Evolutionary conservation across 1,140 invertebrate genomes (phyloP), one percentile per base, ranked within the genome.

Genomic region (Aphelenchoides besseyi): DNA sequence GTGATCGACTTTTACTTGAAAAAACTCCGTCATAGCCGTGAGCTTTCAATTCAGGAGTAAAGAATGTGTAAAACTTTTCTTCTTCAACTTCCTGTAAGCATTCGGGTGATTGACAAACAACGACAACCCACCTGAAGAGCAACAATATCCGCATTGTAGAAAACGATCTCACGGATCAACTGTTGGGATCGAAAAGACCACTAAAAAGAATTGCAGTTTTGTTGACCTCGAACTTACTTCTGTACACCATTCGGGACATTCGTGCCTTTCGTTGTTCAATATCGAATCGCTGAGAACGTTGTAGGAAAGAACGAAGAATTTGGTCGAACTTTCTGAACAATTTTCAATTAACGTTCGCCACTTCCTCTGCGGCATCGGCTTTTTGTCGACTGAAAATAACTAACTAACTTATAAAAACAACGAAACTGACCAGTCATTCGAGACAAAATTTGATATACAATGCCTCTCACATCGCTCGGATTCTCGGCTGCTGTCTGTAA

Each of bases 261-360:
- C 93, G 86, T 97, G 97, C 90, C 95, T 82, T 73, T 87, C 92
- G 77, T 94, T 86, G 18, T 95, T 98, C 29, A 95, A 95, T 83
- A 97, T 97, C 87, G 98, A 97, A 87, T 98, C 95, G 87, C 95
- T 97, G 67, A 99, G 88, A 67, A 99, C 93, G 87, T 99, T 99
- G 88, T 99, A 99, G 87, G 95, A 98, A 92, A 99, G 96, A 72
- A 98, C 94, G 63, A 95, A 97, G 87, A 98, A 85, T 1, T 78
- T 94, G 85, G 94, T 80, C 16, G 23, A 2, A 1, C 23, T 52
- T 52, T 52, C 16, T n/a, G n/a, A n/a, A 52, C 48, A n/a, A n/a
- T 52, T n/a, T 52, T 23, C 48, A 52, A n/a, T 23, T 2, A n/a
- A 48, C n/a, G n/a, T 18, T n/a, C 30, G 59, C 59, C n/a, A 61